Evolutionary conservation across 1,140 invertebrate species (phyloP).

Genomic region (Ceratitis capitata): DNA sequence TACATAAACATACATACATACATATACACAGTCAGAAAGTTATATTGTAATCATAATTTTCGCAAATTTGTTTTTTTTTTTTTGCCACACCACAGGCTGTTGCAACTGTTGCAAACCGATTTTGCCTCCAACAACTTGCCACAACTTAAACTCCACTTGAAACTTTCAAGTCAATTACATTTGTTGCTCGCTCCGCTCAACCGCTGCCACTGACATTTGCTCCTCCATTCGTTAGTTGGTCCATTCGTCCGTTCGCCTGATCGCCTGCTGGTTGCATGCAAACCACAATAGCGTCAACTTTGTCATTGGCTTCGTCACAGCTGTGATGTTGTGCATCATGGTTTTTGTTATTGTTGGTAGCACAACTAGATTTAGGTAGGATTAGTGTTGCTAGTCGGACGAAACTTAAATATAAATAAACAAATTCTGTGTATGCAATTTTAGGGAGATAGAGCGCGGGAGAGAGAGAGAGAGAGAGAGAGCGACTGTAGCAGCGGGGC

Average conservation of each 20-base stretch:
- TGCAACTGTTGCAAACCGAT: not conserved
- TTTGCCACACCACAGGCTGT: not conserved
- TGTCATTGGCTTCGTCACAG: slow-evolving; percentile 15
- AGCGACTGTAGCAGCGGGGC: too few relatives aligned
- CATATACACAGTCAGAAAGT: not conserved
- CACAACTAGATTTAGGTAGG: not conserved
- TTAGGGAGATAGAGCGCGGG: too few relatives aligned
- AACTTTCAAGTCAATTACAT: slow-evolving; percentile 27
- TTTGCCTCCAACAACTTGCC: not conserved
- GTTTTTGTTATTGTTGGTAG: not conserved
- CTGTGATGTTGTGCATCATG: not conserved
- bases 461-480: not conserved
- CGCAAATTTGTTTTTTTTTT: not conserved
- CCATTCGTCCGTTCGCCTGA: not conserved
- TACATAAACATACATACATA: too few relatives aligned
- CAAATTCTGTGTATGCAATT: not conserved
- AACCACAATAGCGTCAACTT: slow-evolving; percentile 27
- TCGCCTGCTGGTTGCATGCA: not conserved
- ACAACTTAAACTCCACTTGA: slow-evolving; percentile 34
- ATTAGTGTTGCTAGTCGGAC: not conserved
- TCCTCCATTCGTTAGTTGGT: too few relatives aligned
- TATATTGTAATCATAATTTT: not conserved
- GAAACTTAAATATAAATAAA: not conserved
- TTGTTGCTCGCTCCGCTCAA: not conserved
- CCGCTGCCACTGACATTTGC: not conserved